These are phyloP conservation scores for Tolypeutes matacus DNA, from an alignment of 2,797 vertebrate genomes.

Conservation along the genomic window DNA sequence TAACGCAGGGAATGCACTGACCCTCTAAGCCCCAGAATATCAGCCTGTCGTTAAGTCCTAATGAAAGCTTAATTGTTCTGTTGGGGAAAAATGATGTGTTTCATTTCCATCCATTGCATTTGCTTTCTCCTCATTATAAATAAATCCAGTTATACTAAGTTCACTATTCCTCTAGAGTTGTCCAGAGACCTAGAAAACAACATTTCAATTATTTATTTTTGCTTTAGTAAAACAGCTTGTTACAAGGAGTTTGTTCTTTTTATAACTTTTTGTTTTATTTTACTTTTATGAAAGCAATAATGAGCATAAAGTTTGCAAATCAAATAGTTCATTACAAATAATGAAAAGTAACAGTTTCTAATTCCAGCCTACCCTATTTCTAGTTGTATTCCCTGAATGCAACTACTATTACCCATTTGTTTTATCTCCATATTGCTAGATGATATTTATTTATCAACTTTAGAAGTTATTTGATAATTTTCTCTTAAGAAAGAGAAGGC, in stretches of 20 bases:
- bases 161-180: slow-evolving; percentile 20
- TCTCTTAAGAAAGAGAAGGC: not conserved
- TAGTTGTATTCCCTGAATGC: not conserved
- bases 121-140: slow-evolving; percentile 36
- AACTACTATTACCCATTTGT: not conserved
- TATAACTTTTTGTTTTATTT: not conserved
- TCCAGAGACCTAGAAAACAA: slow-evolving; percentile 35
- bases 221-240: slow-evolving; percentile 51
- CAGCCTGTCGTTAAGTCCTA: slow-evolving; percentile 76
- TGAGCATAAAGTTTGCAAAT: not conserved
- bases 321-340: not conserved
- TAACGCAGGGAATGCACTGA: slow-evolving; percentile 58
- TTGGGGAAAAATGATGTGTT: slow-evolving; percentile 46
- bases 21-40: slow-evolving; percentile 54
- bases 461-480: not conserved
- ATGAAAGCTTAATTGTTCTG: slow-evolving; percentile 77
- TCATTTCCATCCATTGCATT: slow-evolving; percentile 69
- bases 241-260: slow-evolving; percentile 5
- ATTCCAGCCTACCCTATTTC: not conserved
- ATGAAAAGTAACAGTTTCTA: not conserved
- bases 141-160: slow-evolving; percentile 67
- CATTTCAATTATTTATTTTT: slow-evolving; percentile 46
- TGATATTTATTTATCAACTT: not conserved
- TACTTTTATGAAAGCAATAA: slow-evolving; percentile 44
- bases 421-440: not conserved